Base-by-base conservation (phyloP, 1,140 invertebrate species). In the Oryzaephilus surinamensis region DNA sequence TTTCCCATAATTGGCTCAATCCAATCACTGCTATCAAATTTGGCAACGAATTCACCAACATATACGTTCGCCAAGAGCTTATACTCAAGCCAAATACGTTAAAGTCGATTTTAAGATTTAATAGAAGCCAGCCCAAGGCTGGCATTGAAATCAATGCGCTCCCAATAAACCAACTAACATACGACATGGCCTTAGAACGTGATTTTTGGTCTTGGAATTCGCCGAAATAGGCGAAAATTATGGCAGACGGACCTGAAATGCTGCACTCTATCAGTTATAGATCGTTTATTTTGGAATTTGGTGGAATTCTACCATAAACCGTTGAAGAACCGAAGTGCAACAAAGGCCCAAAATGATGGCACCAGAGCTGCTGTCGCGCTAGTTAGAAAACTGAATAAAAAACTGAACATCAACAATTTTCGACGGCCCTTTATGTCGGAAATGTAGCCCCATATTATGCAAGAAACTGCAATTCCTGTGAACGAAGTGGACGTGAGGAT, bases 61-160 rank as follows among this genome's bases (percentile, higher is more conserved):
- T 58, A 47, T 81, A 77, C 2, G 84, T 61, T 4, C 81, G 62
- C 82, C 82, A 86, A 10, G 78, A 73, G 73, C 51, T 71, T 51
- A 65, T 75, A 58, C 33, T 60, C 33, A 62, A 73, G 57, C 50
- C 55, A 43, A 58, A 60, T 27, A 47, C 64, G 43, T 20, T 56
- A 19, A 43, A 64, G 52, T 41, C 55, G 41, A 50, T 72, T 2
- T 74, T 63, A 18, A 66, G 57, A 0, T 77, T 76, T 3, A 83
- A 70, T 4, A 81, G 71, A 1, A 73, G 32, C 79, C 79, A 81
- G 3, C 78, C 78, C 31, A 81, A 49, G 58, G 46, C 66, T 50
- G 51, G 65, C 4, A 66, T 47, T 41, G 62, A 55, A 0, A 63
- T 50, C 19, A 58, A 59, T n/a, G 55, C 57, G 16, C 66, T 18